These are phyloP conservation scores for Lacerta agilis DNA, from an alignment of 2,797 vertebrate genomes.

Conservation along the genomic window DNA sequence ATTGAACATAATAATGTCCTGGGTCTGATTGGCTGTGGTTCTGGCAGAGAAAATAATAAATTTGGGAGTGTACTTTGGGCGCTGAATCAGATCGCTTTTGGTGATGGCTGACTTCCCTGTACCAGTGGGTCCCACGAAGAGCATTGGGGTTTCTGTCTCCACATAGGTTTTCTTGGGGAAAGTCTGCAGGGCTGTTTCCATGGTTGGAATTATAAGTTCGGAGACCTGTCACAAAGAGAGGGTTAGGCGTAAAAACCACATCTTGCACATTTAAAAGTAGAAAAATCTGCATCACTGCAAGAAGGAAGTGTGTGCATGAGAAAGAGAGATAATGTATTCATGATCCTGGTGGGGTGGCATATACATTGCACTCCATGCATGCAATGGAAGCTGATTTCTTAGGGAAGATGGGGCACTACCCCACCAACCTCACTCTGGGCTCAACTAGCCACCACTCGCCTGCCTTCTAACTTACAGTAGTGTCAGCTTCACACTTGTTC, in stretches of 20 bases:
- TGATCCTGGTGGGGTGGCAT: no score
- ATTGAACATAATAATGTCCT: slow-evolving; percentile 95
- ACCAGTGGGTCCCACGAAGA: slow-evolving; percentile 93
- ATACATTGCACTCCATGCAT: no score
- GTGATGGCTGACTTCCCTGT: slow-evolving; percentile 93
- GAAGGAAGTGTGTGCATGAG: background rate
- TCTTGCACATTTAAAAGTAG: no score
- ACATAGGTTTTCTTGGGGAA: slow-evolving; percentile 86
- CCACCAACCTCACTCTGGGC: no score
- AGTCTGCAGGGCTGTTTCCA: slow-evolving; percentile 89
- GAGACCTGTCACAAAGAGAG: slow-evolving; percentile 81
- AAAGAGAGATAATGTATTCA: no score
- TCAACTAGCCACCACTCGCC: no score
- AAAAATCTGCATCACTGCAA: background rate
- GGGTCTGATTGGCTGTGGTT: slow-evolving; percentile 91
- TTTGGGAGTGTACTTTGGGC: slow-evolving; percentile 85
- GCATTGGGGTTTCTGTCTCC: slow-evolving; percentile 82
- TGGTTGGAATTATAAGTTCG: slow-evolving; percentile 91
- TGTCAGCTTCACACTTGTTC: no score
- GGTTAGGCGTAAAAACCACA: background rate
- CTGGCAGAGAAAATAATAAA: slow-evolving; percentile 89
- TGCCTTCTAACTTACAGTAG: no score
- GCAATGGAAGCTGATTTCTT: no score
- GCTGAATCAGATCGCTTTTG: slow-evolving; percentile 86
- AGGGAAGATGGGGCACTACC: no score